Conservation (phyloP, 1,140 invertebrate genomes). For the Nasonia giraulti region DNA sequence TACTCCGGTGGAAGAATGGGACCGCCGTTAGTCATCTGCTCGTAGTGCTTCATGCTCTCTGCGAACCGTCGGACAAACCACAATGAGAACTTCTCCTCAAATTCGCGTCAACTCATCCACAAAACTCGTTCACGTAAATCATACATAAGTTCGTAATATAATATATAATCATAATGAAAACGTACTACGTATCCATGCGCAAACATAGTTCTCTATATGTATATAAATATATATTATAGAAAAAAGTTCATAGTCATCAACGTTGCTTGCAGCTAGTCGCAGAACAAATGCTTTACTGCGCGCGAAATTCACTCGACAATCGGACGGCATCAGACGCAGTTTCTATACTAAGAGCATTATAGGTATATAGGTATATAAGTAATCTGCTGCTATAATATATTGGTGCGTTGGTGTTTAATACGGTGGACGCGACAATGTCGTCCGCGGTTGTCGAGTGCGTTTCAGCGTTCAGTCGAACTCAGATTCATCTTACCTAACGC, state of each 20-base stretch:
- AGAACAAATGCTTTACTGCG: slow-evolving; percentile 31
- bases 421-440: not conserved
- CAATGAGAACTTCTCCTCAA: not conserved
- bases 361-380: not conserved
- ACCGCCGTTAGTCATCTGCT: slow-evolving; percentile 57
- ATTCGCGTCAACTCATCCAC: not conserved
- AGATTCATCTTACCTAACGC: slow-evolving; percentile 52
- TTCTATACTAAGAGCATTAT: not conserved
- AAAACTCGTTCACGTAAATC: slow-evolving; percentile 11
- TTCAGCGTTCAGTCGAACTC: slow-evolving; percentile 32
- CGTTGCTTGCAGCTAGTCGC: slow-evolving; percentile 42
- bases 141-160: not conserved
- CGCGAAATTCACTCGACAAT: slow-evolving; percentile 3
- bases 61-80: not conserved
- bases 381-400: too few species aligned
- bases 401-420: too few species aligned
- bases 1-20: slow-evolving; percentile 67
- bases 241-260: slow-evolving; percentile 34
- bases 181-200: slow-evolving; percentile 48
- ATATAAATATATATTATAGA: not conserved
- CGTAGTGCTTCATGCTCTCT: slow-evolving; percentile 60
- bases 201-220: slow-evolving; percentile 44
- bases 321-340: not conserved
- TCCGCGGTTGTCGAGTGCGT: not conserved
- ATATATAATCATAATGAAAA: slow-evolving; percentile 10